Percentiles rank a stretch among this genome's conserved stretches.
These are phyloP conservation scores for Chrysochloris asiatica DNA, from an alignment of 2,113 vertebrate species.

Conservation along the genomic window DNA sequence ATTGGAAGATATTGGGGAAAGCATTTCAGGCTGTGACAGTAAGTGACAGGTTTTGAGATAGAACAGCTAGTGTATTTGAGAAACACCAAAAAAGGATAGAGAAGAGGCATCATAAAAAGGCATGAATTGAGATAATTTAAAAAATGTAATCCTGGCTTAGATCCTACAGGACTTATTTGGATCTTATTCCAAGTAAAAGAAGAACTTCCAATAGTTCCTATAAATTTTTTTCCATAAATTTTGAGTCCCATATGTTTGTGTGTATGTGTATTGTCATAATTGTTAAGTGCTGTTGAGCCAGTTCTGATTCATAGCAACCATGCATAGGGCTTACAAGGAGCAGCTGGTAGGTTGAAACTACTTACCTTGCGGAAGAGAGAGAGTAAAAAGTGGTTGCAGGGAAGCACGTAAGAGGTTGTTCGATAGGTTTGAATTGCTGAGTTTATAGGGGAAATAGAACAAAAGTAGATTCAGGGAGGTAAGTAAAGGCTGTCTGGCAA, in stretches of 20 bases:
- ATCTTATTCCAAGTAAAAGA: neutral
- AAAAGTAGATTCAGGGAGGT: too few species aligned
- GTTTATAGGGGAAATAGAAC: too few species aligned
- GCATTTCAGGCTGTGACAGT: neutral
- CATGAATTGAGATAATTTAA: neutral
- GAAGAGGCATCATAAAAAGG: neutral
- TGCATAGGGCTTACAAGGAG: too few species aligned
- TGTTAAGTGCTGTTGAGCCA: too few species aligned
- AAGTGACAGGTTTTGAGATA: neutral
- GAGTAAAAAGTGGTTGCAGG: neutral
- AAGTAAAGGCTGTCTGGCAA: too few species aligned
- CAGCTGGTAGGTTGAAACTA: too few species aligned
- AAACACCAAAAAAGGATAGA: neutral
- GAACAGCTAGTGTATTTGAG: neutral
- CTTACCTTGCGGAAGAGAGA: neutral
- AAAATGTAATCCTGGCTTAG: too few species aligned
- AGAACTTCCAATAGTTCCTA: too few species aligned
- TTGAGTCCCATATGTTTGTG: too few species aligned
- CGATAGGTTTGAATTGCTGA: too few species aligned
- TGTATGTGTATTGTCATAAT: too few species aligned
- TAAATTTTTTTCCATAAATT: neutral
- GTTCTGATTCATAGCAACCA: too few species aligned
- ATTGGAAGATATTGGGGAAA: neutral
- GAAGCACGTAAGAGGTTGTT: neutral
- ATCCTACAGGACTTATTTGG: neutral